These are phyloP conservation scores for Brachionus manjavacas DNA, from an alignment of 1,140 invertebrate species.

Conservation along the genomic window DNA sequence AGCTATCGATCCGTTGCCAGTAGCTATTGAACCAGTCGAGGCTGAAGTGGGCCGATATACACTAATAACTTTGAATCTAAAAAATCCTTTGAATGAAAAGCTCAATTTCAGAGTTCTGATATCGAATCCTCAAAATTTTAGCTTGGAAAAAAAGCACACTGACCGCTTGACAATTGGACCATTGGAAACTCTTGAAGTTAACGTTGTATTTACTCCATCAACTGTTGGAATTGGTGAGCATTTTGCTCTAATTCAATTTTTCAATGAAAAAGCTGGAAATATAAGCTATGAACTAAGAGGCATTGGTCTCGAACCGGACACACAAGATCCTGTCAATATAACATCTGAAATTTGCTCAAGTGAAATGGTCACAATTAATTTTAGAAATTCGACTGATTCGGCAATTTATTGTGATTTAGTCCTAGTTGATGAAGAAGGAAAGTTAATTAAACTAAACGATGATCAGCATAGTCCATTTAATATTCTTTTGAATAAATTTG, in stretches of 20 bases:
- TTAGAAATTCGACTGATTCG: slow-evolving; percentile 19
- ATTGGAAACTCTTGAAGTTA: slow-evolving; percentile 47
- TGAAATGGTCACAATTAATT: slow-evolving; percentile 28
- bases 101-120: slow-evolving; percentile 50
- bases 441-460: slow-evolving; percentile 13
- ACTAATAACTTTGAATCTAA: slow-evolving; percentile 49
- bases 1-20: slow-evolving; percentile 49
- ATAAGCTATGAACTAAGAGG: slow-evolving; percentile 21
- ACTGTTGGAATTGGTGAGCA: slow-evolving; percentile 51
- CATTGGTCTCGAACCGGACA: slow-evolving; percentile 29
- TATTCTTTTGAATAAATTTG: slow-evolving; percentile 51
- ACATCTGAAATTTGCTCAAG: slow-evolving; percentile 30
- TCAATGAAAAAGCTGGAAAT: slow-evolving; percentile 50
- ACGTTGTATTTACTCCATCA: slow-evolving; percentile 55
- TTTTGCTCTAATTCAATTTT: slow-evolving; percentile 50
- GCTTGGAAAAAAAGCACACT: slow-evolving; percentile 50
- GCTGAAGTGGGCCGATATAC: slow-evolving; percentile 57
- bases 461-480: slow-evolving; percentile 49
- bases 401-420: slow-evolving; percentile 37
- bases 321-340: slow-evolving; percentile 21
- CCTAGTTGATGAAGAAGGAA: slow-evolving; percentile 42
- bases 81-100: slow-evolving; percentile 53
- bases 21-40: slow-evolving; percentile 51
- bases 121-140: slow-evolving; percentile 56
- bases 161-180: slow-evolving; percentile 48